Base-by-base conservation (phyloP, 1,140 invertebrate species). In the Pygmarrhopalites habei region DNA sequence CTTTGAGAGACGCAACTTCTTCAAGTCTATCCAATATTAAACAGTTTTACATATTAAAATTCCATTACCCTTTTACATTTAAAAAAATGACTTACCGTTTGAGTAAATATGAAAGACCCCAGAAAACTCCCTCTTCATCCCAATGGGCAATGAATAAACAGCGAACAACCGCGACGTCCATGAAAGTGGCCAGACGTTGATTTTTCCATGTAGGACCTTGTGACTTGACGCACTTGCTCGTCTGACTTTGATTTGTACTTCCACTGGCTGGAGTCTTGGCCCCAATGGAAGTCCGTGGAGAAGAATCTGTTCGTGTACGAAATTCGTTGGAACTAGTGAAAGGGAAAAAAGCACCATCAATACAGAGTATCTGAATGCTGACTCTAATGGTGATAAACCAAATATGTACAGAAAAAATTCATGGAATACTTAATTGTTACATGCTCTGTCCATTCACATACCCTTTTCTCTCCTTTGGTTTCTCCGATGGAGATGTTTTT, bases 71-170 rank as follows among this genome's bases (percentile, higher is more conserved):
- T n/a, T n/a, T n/a, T n/a, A n/a, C n/a, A 12, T 51, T 70, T 10
- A 12, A 17, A 2, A 44, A 28, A 30, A 26, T 29, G 17, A 55
- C 69, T 72, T 75, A 90, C 90, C 91, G 84, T 72, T 92, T 89
- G 68, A 90, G 89, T 46, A 95, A 78, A 77, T 87, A 99, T 74
- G 93, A 88, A n/a, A 98, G 76, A 28, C 91, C 92, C 96, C 96
- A 99, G 78, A 88, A 92, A 28, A 98, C 86, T 1, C 96, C 96
- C 77, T 98, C 95, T 76, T 98, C 95, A 72, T 90, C 69, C 97
- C 97, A 99, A 73, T 96, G 92, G 0, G 89, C 83, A 62, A 95
- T 89, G 76, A 98, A 96, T n/a, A 99, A 81, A 77, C 95, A 98
- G 56, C 95, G 82, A 25, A 99, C 74, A 4, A 97, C 92, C 15